A percentile compares a stretch with the other conserved stretches of the same genome.
Evolutionary conservation across 2,113 vertebrate genomes (phyloP).

Genomic region (Pseudonaja textilis): DNA sequence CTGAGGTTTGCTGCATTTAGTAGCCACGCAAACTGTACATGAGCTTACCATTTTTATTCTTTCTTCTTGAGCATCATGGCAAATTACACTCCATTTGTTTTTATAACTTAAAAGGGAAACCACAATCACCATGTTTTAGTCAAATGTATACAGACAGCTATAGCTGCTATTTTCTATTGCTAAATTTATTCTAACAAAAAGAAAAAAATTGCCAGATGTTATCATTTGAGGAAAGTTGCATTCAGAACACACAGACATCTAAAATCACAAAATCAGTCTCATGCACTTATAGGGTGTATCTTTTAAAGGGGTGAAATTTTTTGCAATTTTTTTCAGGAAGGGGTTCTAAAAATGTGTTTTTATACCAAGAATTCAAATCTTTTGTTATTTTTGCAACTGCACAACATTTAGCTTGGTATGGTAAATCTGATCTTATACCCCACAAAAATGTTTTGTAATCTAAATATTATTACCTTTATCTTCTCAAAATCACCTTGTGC

Average conservation of each 20-base stretch:
- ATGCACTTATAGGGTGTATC: neutral
- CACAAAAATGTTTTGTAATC: too few relatives aligned
- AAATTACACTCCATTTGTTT: slow-evolving; percentile 31
- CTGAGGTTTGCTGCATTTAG: neutral
- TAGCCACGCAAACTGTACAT: neutral
- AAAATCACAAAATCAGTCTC: neutral
- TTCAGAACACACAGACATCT: slow-evolving; percentile 14
- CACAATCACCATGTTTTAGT: slow-evolving; percentile 31
- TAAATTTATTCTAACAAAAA: slow-evolving; percentile 46
- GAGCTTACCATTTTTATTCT: neutral
- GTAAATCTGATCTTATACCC: too few relatives aligned
- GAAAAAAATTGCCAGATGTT: slow-evolving; percentile 31
- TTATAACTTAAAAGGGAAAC: slow-evolving; percentile 26
- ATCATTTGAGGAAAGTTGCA: slow-evolving; percentile 39
- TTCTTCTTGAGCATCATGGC: slow-evolving; percentile 21
- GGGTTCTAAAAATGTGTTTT: too few relatives aligned
- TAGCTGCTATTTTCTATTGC: slow-evolving; percentile 26
- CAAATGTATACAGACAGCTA: slow-evolving; percentile 29
- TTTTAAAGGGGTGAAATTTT: too few relatives aligned
- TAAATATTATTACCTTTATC: too few relatives aligned
- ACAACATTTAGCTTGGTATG: too few relatives aligned
- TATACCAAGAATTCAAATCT: too few relatives aligned
- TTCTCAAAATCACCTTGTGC: too few relatives aligned
- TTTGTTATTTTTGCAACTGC: too few relatives aligned
- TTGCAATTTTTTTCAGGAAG: too few relatives aligned